Evolutionary conservation across 2,113 vertebrate genomes (phyloP), one percentile per base, ranked within the genome.

Genomic region (Ahaetulla prasina): DNA sequence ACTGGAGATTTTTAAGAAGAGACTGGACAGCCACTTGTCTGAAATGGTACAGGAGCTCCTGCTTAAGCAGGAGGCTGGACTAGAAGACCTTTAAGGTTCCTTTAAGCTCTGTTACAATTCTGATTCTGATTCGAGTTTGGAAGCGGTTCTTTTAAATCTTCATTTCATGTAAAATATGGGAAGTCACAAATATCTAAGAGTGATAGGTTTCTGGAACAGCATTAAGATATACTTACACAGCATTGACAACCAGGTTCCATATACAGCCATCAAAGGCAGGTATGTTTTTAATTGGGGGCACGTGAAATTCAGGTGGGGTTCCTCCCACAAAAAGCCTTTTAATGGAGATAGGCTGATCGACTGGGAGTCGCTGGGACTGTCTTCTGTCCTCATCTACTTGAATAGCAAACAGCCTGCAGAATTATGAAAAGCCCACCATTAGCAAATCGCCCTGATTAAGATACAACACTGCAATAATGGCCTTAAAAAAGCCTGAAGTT

Each of bases 201-300:
- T 20, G n/a, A 47, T 3, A 55, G 80, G 12, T 14, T 84, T 84
- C 87, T 57, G 52, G 22, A 23, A 4, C 8, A 27, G 35, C 50
- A 50, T 45, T 30, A 20, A 35, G 30, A 27, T 47, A 84, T 55
- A 96, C 98, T 95, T 98, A 99, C 99, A 97, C 94, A 68, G 98
- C 96, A 92, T 99, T 99, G 96, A 99, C 97, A 94, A 99, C 98
- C 49, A 99, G 98, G 94, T 99, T 99, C 99, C 99, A 99, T 74
- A 99, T 98, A 43, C 99, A 99, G 92, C 99, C 99, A 93, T 99
- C 97, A 94, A 99, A 99, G 0, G 98, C 97, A 85, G 98, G 95
- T 87, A 98, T 98, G 85, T 96, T 98, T 93, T 98, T 98, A 96
- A 99, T 95, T 16, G 98, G 97, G 0, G 93, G 96, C 88, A 94